Evolutionary conservation across 2,113 vertebrate genomes (phyloP).

Genomic region (Carassius carassius): DNA sequence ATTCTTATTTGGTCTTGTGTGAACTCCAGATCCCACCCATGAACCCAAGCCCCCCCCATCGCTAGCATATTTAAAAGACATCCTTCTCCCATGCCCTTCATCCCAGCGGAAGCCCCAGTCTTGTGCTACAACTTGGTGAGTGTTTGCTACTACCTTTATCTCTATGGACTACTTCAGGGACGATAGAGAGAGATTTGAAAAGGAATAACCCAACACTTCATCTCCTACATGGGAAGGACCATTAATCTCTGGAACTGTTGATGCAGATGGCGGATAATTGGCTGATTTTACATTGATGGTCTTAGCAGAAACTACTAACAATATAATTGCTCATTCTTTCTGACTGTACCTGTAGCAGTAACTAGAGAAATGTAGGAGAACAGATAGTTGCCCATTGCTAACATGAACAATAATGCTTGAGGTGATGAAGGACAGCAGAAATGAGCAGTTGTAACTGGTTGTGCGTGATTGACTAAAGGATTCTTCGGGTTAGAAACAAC

Average conservation of each 20-base stretch:
- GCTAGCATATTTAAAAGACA: constrained; percentile 75
- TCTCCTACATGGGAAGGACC: background rate
- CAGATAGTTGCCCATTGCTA: background rate
- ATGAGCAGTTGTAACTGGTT: background rate
- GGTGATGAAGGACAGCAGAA: background rate
- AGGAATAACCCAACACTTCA: constrained; percentile 4
- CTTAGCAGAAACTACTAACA: background rate
- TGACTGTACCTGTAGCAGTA: background rate
- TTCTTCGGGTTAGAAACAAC: background rate
- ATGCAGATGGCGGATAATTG: background rate
- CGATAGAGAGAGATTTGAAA: background rate
- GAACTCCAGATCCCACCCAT: constrained; percentile 67
- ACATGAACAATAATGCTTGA: background rate
- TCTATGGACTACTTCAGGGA: constrained; percentile 35
- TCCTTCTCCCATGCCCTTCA: constrained; percentile 63
- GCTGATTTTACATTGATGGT: background rate
- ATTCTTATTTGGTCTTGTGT: constrained; percentile 82
- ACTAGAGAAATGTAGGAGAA: background rate
- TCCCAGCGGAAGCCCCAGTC: constrained; percentile 80
- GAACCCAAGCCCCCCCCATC: constrained; percentile 50
- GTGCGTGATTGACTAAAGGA: background rate
- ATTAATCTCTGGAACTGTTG: background rate
- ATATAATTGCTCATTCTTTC: background rate
- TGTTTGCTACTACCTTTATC: constrained; percentile 50
- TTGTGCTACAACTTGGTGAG: constrained; percentile 77